phyloP scores from a whole-genome alignment of 2,797 vertebrate genomes.

The Oryzias sinensis region DNA sequence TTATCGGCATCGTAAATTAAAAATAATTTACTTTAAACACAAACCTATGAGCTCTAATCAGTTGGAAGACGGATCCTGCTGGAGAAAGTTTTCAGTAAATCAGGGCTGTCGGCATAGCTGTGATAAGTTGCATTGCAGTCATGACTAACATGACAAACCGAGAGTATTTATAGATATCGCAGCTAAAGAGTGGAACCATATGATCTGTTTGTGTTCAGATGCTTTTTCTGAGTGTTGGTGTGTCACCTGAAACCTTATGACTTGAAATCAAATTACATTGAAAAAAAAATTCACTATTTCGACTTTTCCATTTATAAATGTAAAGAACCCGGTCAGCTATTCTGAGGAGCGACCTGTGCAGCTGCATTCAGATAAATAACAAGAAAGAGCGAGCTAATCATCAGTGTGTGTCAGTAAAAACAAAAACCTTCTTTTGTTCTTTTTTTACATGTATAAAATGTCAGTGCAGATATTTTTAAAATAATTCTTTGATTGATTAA shows the following conservation, averaged over 20 bases:
- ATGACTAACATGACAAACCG: not conserved
- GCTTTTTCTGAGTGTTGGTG: too few relatives aligned
- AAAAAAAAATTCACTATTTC: not conserved
- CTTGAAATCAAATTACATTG: too few relatives aligned
- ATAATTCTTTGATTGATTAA: too few relatives aligned
- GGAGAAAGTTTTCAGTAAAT: not conserved
- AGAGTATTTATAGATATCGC: not conserved
- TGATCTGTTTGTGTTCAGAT: not conserved
- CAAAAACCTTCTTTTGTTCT: not conserved
- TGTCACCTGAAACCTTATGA: too few relatives aligned
- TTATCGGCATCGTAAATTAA: too few relatives aligned
- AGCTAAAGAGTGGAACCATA: not conserved
- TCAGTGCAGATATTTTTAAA: too few relatives aligned
- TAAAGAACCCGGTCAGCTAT: not conserved
- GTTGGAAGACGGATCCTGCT: not conserved
- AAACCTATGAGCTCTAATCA: not conserved
- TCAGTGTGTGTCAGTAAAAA: not conserved
- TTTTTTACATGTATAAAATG: too few relatives aligned
- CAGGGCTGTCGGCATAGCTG: not conserved
- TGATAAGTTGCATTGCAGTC: constrained; percentile 5
- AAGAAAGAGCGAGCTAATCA: not conserved
- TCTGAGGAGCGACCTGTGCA: not conserved
- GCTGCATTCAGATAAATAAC: not conserved
- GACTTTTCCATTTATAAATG: not conserved
- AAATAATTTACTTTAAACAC: too few relatives aligned